phyloP scores from a whole-genome alignment of 2,797 vertebrate species.

The Nannoperca obscura region DNA sequence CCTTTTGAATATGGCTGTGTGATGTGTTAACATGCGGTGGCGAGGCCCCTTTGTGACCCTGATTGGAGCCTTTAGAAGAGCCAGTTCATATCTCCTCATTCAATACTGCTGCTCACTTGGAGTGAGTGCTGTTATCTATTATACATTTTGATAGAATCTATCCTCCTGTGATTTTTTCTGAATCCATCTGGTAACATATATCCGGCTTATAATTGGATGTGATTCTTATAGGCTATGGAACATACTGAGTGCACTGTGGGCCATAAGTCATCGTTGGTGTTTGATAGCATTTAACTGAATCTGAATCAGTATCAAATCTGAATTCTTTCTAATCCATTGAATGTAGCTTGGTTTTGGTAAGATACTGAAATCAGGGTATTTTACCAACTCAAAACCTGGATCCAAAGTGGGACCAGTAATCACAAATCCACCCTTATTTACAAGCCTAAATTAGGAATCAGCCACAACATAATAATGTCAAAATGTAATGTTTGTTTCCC shows the following conservation, averaged over 20 bases:
- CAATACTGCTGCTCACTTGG: not conserved
- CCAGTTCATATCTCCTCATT: not conserved
- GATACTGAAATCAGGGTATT: not conserved
- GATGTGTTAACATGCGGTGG: not conserved
- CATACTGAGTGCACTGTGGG: not conserved
- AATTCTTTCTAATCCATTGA: not conserved
- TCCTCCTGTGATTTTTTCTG: constrained; percentile 18
- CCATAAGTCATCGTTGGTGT: not conserved
- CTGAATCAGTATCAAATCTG: not conserved
- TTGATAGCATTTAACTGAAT: not conserved
- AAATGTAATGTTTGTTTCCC: not conserved
- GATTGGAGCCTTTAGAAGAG: constrained; percentile 12
- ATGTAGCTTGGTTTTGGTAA: not conserved
- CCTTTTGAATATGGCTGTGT: not conserved
- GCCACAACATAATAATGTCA: not conserved
- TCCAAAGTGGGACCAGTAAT: not conserved
- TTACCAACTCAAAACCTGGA: not conserved
- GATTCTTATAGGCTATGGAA: not conserved
- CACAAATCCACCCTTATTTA: not conserved
- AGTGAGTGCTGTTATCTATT: not conserved
- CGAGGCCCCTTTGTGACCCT: not conserved
- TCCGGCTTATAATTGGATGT: constrained; percentile 2
- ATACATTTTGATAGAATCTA: not conserved
- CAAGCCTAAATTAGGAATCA: not conserved
- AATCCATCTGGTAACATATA: constrained; percentile 5